Conservation (phyloP, 2,113 vertebrate genomes). For the Rhinolophus ferrumequinum region DNA sequence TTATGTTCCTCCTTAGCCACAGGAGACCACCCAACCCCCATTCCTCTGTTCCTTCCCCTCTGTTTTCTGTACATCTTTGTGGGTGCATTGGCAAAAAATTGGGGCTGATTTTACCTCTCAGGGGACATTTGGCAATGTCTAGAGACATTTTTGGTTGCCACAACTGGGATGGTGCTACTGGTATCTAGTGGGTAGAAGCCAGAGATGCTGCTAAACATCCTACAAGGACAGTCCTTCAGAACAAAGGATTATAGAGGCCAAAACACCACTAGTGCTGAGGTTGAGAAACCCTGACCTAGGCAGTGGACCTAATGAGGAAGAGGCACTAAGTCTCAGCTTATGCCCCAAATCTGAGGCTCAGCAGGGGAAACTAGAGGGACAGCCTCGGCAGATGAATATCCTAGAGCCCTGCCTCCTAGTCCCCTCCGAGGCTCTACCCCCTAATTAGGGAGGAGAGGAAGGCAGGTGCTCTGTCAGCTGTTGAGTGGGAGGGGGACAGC, state of each 20-base stretch:
- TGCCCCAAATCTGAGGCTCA: background rate
- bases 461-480: constrained; percentile 78
- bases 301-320: background rate
- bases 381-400: background rate
- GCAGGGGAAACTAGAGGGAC: background rate
- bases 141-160: constrained; percentile 28
- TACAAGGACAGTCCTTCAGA: background rate
- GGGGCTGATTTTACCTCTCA: background rate
- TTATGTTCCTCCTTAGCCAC: background rate
- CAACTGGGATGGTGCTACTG: background rate
- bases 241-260: background rate
- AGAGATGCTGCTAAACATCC: background rate
- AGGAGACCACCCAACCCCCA: background rate
- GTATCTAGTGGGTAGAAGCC: background rate
- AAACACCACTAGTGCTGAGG: background rate
- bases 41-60: background rate
- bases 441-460: constrained; percentile 59
- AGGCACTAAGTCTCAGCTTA: background rate
- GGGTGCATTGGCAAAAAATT: background rate
- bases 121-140: background rate
- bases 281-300: background rate
- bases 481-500: constrained; percentile 74
- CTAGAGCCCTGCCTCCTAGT: constrained; percentile 20
- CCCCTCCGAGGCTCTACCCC: constrained; percentile 36
- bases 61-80: constrained; percentile 6